Conservation (phyloP, 2,888 invertebrate species). For the Nineta flava region DNA sequence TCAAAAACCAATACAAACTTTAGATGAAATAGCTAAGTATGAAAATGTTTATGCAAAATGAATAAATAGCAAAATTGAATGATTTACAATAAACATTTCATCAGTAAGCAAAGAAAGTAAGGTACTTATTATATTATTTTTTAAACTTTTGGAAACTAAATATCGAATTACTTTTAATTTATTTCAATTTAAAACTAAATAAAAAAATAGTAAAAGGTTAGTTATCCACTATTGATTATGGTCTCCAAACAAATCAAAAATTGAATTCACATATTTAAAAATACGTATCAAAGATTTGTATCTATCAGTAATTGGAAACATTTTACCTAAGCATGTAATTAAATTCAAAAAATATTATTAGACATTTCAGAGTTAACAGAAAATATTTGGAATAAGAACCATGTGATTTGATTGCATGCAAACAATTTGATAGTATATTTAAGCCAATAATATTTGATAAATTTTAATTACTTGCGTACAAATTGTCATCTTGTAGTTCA, state of each 20-base stretch:
- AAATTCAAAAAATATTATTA: neutral
- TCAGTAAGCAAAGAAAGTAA: no score
- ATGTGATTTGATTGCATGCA: neutral
- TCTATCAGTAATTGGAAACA: constrained; percentile 7
- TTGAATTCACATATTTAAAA: neutral
- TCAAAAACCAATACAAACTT: no score
- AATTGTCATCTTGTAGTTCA: neutral
- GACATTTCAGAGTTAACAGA: neutral
- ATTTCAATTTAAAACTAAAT: no score
- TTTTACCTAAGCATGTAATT: constrained; percentile 7
- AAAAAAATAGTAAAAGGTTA: constrained; percentile 5
- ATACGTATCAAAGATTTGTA: constrained; percentile 5
- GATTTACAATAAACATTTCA: no score
- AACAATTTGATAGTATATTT: neutral
- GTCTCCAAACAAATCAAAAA: constrained; percentile 9
- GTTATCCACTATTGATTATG: constrained; percentile 11
- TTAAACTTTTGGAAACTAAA: no score
- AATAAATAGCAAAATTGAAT: no score
- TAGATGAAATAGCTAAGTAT: no score
- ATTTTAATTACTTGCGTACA: constrained; percentile 6
- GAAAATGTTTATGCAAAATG: no score
- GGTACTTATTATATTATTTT: no score
- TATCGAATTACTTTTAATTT: no score
- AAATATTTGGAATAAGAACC: constrained; percentile 8
- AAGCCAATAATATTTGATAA: neutral